Evolutionary conservation across 2,888 invertebrate genomes (phyloP).

Genomic region (Protonemura montana): DNA sequence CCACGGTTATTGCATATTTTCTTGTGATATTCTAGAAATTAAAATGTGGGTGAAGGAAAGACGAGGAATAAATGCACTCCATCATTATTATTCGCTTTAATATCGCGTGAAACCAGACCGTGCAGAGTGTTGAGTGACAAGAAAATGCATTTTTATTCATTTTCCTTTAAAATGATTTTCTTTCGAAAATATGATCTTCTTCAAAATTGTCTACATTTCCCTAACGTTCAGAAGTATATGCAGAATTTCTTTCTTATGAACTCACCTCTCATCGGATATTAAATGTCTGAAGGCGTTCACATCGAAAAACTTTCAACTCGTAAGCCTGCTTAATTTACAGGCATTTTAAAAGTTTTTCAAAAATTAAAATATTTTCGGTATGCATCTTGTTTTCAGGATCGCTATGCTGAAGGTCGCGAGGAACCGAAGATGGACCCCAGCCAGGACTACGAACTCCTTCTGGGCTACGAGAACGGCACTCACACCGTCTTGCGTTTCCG

Average conservation of each 20-base stretch:
- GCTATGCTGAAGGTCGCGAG: conserved; percentile 72
- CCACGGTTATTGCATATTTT: not conserved
- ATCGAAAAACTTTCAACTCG: not conserved
- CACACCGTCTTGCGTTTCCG: conserved; percentile 85
- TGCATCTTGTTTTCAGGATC: conserved; percentile 70
- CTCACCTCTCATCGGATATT: not conserved
- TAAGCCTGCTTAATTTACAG: not conserved
- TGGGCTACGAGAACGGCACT: conserved; percentile 84
- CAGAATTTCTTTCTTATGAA: not conserved
- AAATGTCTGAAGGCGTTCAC: not conserved
- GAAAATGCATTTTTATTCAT: not conserved
- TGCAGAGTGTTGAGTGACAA: not conserved
- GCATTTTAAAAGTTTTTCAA: not conserved
- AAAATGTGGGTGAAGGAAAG: not conserved
- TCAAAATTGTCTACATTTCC: not conserved
- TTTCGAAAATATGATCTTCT: not conserved
- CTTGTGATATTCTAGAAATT: not conserved
- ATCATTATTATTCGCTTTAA: not conserved
- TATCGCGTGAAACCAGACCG: not conserved
- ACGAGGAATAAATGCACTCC: not conserved
- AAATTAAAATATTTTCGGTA: not conserved
- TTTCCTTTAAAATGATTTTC: not conserved
- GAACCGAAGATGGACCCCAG: conserved; percentile 79
- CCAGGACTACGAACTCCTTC: conserved; percentile 83
- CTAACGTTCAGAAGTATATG: not conserved